Percentiles rank a stretch among this genome's conserved stretches.
phyloP scores from a whole-genome alignment of 2,888 invertebrate genomes.

The Catocala sponsa region DNA sequence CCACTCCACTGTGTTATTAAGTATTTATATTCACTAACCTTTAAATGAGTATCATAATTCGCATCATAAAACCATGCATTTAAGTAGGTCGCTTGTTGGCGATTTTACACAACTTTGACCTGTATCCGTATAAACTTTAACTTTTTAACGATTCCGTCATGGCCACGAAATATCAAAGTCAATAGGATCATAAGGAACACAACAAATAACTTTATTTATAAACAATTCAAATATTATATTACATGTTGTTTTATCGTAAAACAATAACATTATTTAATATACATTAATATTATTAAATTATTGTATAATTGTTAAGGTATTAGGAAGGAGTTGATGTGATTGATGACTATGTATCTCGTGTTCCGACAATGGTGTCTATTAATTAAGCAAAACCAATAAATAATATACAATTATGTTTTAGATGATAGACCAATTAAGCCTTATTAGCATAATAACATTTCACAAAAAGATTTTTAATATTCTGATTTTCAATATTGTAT shows the following conservation, averaged over 20 bases:
- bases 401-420: conserved; percentile 45
- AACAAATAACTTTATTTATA: conserved; percentile 14
- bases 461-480: conserved; percentile 23
- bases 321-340: conserved; percentile 50
- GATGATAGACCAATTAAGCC: conserved; percentile 49
- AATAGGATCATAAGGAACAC: conserved; percentile 42
- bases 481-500: conserved; percentile 11
- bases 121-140: conserved; percentile 24
- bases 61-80: conserved; percentile 23
- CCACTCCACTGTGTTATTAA: background rate
- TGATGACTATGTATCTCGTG: conserved; percentile 29
- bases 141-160: conserved; percentile 31
- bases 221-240: conserved; percentile 23
- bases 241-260: conserved; percentile 16
- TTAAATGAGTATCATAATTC: conserved; percentile 20
- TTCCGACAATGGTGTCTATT: conserved; percentile 49
- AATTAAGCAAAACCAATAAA: conserved; percentile 44
- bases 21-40: conserved; percentile 5
- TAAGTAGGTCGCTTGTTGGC: conserved; percentile 23
- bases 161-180: conserved; percentile 32
- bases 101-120: conserved; percentile 37
- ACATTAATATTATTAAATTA: conserved; percentile 39
- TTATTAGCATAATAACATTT: conserved; percentile 42
- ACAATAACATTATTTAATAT: conserved; percentile 29
- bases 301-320: conserved; percentile 46